A percentile compares a stretch with the other conserved stretches of the same genome.
Evolutionary conservation across 2,888 invertebrate species (phyloP).

Genomic region (Macaria notata): DNA sequence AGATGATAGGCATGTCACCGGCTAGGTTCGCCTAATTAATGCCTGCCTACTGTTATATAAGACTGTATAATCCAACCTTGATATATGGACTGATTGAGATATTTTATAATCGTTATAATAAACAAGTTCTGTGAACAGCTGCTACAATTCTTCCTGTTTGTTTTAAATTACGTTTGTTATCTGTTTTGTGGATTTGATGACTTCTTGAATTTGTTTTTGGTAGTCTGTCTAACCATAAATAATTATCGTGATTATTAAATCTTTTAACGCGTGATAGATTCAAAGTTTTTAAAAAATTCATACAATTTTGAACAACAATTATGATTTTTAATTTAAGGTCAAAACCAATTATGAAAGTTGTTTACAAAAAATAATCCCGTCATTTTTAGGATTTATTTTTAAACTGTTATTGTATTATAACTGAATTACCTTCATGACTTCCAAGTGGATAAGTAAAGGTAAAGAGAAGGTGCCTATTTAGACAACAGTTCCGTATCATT

Average conservation of each 20-base stretch:
- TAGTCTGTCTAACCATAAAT: no score
- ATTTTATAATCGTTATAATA: slow-evolving; percentile 48
- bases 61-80: slow-evolving; percentile 56
- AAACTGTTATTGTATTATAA: slow-evolving; percentile 34
- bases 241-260: no score
- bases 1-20: slow-evolving; percentile 37
- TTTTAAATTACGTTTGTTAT: slow-evolving; percentile 27
- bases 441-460: slow-evolving; percentile 57
- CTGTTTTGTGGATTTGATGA: slow-evolving; percentile 6
- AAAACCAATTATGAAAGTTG: slow-evolving; percentile 26
- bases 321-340: slow-evolving; percentile 9
- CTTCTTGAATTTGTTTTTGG: slow-evolving; percentile 11
- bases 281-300: no score
- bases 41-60: slow-evolving; percentile 42
- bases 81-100: slow-evolving; percentile 68
- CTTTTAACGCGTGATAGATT: no score
- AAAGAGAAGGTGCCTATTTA: slow-evolving; percentile 58
- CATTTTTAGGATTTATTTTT: slow-evolving; percentile 18
- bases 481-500: slow-evolving; percentile 59
- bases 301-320: no score
- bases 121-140: slow-evolving; percentile 42
- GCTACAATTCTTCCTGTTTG: slow-evolving; percentile 41
- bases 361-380: slow-evolving; percentile 17
- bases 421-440: slow-evolving; percentile 58
- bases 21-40: slow-evolving; percentile 61